These are phyloP conservation scores for Urocolius indicus DNA, from an alignment of 2,113 vertebrate species.

Conservation along the genomic window DNA sequence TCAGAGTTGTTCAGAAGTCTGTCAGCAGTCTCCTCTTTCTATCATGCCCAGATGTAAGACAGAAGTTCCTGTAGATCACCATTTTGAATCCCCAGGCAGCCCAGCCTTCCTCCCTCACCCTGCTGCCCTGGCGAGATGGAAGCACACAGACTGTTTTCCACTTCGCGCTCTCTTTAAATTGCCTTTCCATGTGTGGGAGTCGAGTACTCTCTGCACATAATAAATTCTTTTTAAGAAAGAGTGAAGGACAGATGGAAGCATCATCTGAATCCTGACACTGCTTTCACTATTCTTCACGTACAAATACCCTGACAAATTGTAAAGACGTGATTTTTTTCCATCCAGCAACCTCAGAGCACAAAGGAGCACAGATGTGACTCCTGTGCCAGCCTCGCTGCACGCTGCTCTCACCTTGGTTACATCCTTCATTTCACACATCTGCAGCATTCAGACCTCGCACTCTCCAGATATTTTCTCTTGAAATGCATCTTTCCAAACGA, in stretches of 20 bases:
- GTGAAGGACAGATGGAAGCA: neutral
- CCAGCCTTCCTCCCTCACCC: neutral
- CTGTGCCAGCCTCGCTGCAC: neutral
- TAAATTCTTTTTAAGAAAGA: neutral
- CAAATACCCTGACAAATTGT: neutral
- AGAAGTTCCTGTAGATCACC: neutral
- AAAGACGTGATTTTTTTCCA: neutral
- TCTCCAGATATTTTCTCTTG: neutral
- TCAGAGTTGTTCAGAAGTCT: neutral
- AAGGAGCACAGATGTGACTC: neutral
- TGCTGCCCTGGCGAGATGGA: neutral
- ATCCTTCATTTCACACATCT: neutral
- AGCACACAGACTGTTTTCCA: neutral
- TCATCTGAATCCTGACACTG: neutral
- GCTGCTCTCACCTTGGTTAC: neutral
- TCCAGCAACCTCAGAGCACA: neutral
- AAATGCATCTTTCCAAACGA: neutral
- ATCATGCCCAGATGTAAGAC: neutral
- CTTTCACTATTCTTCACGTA: neutral
- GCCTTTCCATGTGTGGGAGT: neutral
- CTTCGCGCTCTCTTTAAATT: neutral
- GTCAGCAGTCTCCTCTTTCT: neutral
- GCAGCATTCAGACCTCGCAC: neutral
- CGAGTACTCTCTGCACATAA: neutral
- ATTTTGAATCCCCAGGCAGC: neutral